Base-by-base conservation (phyloP, 2,888 invertebrate species). In the Anthoptus insignis region DNA sequence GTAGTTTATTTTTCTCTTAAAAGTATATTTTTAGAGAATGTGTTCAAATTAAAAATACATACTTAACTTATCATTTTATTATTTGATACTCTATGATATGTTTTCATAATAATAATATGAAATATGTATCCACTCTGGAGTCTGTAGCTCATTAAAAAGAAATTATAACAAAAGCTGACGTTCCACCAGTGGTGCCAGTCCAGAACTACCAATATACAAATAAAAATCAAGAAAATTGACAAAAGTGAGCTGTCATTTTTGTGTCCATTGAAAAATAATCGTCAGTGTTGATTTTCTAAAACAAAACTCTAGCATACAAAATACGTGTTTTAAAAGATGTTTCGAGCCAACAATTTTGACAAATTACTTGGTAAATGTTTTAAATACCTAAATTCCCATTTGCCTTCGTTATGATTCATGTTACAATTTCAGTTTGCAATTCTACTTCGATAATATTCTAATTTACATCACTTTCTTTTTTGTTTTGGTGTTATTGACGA, bases 301-400 rank as follows among this genome's bases (percentile, higher is more conserved):
- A 88, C 82, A 86, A 83, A 84, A 86, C 74, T 80, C 82, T 80
- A 79, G 79, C 27, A 2, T 29, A 27, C 16, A 63, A 29, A 53
- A 53, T 39, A 63, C 24, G 37, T 27, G n/a, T 39, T 21, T 3
- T 29, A 50, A 81, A 94, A 89, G 76, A 96, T 95, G 95, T 95
- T 95, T 85, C 91, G 94, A 75, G 90, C 93, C 70, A 91, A 93
- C 76, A 94, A 93, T 86, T 96, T 95, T 83, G 95, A 96, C 83
- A 95, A 95, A 91, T 89, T 95, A 80, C 92, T 96, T 73, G 96
- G 96, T 96, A 87, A 89, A 93, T 81, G 68, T 69, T 8, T 29
- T 45, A 58, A 54, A 52, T 11, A 47, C 39, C 29, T n/a, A 8
- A n/a, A n/a, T n/a, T 24, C 11, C 5, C 11, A 16, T 24, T 57